phyloP scores from a whole-genome alignment of 1,140 invertebrate genomes.

The Amyelois transitella region DNA sequence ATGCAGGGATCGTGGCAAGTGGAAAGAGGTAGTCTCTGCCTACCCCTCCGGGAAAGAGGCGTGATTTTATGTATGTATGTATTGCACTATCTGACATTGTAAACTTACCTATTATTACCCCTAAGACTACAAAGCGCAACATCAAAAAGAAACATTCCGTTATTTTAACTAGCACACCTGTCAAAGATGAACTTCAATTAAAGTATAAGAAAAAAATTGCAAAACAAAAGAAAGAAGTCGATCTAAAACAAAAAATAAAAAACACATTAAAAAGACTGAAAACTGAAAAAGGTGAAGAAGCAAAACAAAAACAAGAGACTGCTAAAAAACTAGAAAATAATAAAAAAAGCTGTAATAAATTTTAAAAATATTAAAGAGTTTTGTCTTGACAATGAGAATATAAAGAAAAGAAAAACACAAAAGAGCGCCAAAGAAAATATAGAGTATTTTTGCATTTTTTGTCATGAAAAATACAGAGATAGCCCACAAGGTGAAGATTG shows the following conservation, averaged over 20 bases:
- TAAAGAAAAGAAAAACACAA: conserved; percentile 6
- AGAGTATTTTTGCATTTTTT: conserved; percentile 7
- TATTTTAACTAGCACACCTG: conserved; percentile 10
- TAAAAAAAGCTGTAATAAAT: too few species aligned
- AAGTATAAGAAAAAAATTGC: conserved; percentile 8
- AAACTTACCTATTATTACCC: conserved; percentile 8
- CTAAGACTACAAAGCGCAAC: conserved; percentile 9
- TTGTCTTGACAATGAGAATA: too few species aligned
- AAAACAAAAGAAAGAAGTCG: neutral
- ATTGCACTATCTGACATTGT: conserved; percentile 16
- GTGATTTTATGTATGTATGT: conserved; percentile 8
- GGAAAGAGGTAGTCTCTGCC: conserved; percentile 5
- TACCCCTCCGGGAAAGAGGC: conserved; percentile 8
- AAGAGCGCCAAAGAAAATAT: neutral
- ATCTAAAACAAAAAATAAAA: conserved; percentile 1
- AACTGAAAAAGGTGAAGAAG: conserved; percentile 2
- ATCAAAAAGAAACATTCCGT: conserved; percentile 9
- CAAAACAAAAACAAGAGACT: too few species aligned
- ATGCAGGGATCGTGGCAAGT: too few species aligned
- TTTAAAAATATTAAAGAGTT: conserved; percentile 8
- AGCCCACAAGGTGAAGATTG: neutral
- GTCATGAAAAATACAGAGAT: conserved; percentile 4
- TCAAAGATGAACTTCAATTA: conserved; percentile 1
- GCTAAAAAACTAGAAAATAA: too few species aligned
- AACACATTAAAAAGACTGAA: neutral